Percentiles rank a stretch among this genome's conserved stretches.
phyloP scores from a whole-genome alignment of 2,113 vertebrate genomes.

The Excalfactoria chinensis region DNA sequence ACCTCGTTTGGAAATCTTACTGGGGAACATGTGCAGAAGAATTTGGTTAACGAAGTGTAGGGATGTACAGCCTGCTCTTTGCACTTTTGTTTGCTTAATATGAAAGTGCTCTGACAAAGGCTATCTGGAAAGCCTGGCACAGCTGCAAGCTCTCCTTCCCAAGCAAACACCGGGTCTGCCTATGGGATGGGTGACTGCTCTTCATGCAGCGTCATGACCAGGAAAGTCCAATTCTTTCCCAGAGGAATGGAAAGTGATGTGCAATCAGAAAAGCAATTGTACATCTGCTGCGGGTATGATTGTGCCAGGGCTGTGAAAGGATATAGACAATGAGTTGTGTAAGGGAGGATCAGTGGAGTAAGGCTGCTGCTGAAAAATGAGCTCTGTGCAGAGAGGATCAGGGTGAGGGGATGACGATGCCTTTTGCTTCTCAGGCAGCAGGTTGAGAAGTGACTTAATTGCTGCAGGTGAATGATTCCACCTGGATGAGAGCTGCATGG shows the following conservation, averaged over 20 bases:
- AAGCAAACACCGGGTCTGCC: neutral
- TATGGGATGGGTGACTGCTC: neutral
- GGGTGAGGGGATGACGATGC: neutral
- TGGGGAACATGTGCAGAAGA: neutral
- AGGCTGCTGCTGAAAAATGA: neutral
- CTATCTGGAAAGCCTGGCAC: conserved; percentile 9
- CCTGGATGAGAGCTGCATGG: neutral
- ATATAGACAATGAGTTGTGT: neutral
- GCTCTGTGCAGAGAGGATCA: neutral
- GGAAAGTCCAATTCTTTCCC: neutral
- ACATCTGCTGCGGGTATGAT: neutral
- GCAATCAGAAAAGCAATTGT: neutral
- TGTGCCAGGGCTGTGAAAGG: neutral
- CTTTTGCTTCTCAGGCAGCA: neutral
- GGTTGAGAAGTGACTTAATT: neutral
- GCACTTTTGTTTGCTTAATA: neutral
- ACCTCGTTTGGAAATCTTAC: neutral
- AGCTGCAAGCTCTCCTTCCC: neutral
- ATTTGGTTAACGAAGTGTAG: neutral
- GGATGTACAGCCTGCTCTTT: neutral
- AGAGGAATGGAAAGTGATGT: neutral
- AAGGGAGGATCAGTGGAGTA: neutral
- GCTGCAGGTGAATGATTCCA: accelerated
- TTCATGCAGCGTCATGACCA: neutral
- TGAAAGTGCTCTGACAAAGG: neutral